phyloP scores from a whole-genome alignment of 2,113 vertebrate species.

The Mola mola region DNA sequence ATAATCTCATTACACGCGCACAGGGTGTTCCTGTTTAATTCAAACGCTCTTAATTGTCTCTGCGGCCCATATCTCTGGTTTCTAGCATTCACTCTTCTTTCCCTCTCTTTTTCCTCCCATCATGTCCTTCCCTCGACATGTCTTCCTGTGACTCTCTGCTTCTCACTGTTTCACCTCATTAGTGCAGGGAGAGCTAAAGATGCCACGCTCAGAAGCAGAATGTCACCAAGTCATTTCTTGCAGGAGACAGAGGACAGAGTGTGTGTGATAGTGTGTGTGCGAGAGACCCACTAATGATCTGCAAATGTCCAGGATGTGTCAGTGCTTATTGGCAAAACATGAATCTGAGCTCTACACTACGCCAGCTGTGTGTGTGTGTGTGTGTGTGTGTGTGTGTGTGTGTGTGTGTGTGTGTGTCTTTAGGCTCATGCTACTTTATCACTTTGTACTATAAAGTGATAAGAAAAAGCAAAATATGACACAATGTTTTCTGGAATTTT shows the following conservation, averaged over 20 bases:
- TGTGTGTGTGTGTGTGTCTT: too few species aligned
- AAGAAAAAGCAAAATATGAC: too few species aligned
- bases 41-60: constrained; percentile 58
- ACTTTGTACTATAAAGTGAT: too few species aligned
- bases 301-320: constrained; percentile 63
- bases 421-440: too few species aligned
- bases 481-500: too few species aligned
- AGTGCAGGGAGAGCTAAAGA: constrained; percentile 51
- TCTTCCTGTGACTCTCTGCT: constrained; percentile 26
- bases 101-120: background rate
- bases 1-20: constrained; percentile 76
- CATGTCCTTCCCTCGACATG: constrained; percentile 6
- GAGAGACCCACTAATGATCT: constrained; percentile 63
- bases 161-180: constrained; percentile 43
- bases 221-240: constrained; percentile 73
- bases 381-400: background rate
- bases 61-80: constrained; percentile 45
- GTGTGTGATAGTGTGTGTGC: constrained; percentile 27
- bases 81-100: background rate
- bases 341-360: constrained; percentile 52
- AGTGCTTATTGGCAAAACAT: constrained; percentile 59
- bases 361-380: constrained; percentile 33
- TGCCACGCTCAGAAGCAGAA: constrained; percentile 56
- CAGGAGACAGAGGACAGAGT: constrained; percentile 31
- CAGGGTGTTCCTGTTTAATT: constrained; percentile 71